These are phyloP conservation scores for Drosophila phalerata DNA, from an alignment of 2,888 invertebrate species.

Conservation along the genomic window DNA sequence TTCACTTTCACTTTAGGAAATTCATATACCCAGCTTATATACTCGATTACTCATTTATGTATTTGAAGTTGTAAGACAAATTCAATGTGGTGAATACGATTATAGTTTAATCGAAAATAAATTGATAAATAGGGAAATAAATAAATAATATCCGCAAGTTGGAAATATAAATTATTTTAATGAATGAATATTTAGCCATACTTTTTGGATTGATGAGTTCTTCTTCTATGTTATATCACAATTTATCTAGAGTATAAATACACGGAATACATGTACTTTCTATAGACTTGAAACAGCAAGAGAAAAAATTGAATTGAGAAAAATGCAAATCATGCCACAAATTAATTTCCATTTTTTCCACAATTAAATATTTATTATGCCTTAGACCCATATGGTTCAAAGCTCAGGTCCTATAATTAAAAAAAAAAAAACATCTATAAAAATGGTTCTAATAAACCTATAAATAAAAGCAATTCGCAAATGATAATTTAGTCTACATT, in stretches of 20 bases:
- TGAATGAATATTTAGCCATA: too few relatives aligned
- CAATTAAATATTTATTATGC: constrained; percentile 10
- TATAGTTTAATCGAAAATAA: too few relatives aligned
- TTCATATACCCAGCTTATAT: constrained; percentile 24
- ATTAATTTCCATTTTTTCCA: not conserved
- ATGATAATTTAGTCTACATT: not conserved
- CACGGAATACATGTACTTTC: too few relatives aligned
- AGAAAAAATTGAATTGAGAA: not conserved
- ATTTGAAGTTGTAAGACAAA: not conserved
- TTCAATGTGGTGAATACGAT: not conserved
- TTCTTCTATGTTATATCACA: too few relatives aligned
- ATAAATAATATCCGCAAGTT: too few relatives aligned
- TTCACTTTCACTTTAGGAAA: constrained; percentile 67
- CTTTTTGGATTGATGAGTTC: too few relatives aligned
- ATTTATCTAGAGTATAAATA: too few relatives aligned
- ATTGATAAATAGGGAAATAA: too few relatives aligned
- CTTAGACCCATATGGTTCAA: not conserved
- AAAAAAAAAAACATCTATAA: not conserved
- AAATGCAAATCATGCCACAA: constrained; percentile 18
- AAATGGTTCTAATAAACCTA: not conserved
- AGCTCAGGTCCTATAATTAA: not conserved
- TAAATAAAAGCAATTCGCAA: not conserved
- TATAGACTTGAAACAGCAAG: too few relatives aligned
- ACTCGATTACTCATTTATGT: constrained; percentile 7
- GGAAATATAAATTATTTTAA: too few relatives aligned